These are phyloP conservation scores for Catharus bicknelli DNA, from an alignment of 2,113 vertebrate genomes.

Conservation along the genomic window DNA sequence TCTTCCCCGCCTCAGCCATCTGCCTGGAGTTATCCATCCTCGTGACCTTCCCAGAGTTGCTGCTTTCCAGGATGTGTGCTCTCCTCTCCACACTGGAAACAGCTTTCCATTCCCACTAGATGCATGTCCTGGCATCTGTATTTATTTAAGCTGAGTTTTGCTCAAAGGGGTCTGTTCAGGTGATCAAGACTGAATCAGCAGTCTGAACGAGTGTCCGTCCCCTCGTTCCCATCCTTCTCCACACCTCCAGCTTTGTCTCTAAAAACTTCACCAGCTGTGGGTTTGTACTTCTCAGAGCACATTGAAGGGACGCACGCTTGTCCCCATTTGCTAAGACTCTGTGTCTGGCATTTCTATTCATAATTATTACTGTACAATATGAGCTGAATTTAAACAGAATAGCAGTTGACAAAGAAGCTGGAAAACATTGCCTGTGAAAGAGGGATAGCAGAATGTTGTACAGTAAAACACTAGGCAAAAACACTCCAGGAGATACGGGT, in stretches of 20 bases:
- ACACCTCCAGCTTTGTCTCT: background rate
- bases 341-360: background rate
- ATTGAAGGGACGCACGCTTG: rapidly evolving
- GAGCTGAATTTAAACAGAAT: background rate
- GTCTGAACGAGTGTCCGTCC: background rate
- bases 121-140: background rate
- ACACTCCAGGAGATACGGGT: rapidly evolving
- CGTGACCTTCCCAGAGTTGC: background rate
- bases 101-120: background rate
- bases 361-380: background rate
- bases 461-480: background rate
- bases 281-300: background rate
- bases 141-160: background rate
- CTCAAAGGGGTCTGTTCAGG: background rate
- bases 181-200: background rate
- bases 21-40: background rate
- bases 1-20: rapidly evolving
- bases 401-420: background rate
- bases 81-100: rapidly evolving
- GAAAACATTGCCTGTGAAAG: background rate
- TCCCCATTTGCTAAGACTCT: background rate
- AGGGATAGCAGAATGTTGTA: background rate
- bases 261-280: background rate
- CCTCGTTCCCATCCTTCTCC: background rate
- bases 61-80: conserved; percentile 1